Evolutionary conservation across 2,113 vertebrate genomes (phyloP).

Genomic region (Forbesichthys agassizii): DNA sequence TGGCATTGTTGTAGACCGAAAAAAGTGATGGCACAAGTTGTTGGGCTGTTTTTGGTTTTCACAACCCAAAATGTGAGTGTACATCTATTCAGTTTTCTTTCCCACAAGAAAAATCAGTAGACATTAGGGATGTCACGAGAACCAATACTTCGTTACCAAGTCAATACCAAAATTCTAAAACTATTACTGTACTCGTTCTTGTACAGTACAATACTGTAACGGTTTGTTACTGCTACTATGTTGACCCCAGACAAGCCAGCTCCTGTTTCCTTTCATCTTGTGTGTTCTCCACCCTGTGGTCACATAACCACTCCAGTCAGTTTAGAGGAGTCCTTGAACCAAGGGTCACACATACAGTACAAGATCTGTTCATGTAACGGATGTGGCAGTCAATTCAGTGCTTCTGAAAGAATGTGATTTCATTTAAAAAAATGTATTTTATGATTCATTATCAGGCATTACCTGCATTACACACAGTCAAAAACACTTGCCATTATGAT

Average conservation of each 20-base stretch:
- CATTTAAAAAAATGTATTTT: background rate
- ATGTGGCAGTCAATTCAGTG: background rate
- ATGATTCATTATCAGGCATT: background rate
- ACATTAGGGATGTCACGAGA: too few relatives aligned
- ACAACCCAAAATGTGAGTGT: too few relatives aligned
- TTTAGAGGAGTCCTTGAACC: conserved; percentile 2
- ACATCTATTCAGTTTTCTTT: too few relatives aligned
- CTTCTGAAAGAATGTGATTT: too few relatives aligned
- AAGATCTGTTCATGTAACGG: conserved; percentile 7
- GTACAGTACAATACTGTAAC: background rate
- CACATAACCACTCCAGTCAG: conserved; percentile 15
- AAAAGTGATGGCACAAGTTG: too few relatives aligned
- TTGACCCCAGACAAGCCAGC: background rate
- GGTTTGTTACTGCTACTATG: background rate
- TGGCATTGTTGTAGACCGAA: too few relatives aligned
- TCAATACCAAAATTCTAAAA: too few relatives aligned
- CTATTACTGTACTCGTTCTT: background rate
- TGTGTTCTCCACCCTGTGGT: conserved; percentile 1
- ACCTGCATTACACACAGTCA: too few relatives aligned
- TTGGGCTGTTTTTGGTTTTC: too few relatives aligned
- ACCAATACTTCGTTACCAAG: too few relatives aligned
- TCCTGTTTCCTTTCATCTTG: conserved; percentile 12
- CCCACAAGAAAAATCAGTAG: too few relatives aligned
- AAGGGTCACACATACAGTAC: conserved; percentile 3
- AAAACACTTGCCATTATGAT: background rate